These are phyloP conservation scores for Leucoma salicis DNA, from an alignment of 2,888 invertebrate species.

Conservation along the genomic window DNA sequence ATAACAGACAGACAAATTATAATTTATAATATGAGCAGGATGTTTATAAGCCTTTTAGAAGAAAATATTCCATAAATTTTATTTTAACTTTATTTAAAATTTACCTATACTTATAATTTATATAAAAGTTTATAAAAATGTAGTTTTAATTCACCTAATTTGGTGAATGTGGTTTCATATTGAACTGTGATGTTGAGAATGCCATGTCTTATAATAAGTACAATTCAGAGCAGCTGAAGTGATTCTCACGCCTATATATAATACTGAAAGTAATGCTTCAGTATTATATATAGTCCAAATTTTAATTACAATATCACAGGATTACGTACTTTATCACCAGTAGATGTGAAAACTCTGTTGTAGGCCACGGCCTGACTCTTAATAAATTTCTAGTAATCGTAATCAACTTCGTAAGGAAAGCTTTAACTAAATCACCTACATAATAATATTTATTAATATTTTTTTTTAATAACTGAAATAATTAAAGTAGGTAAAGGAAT, in stretches of 20 bases:
- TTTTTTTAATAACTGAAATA: too few relatives aligned
- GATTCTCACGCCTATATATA: slow-evolving; percentile 9
- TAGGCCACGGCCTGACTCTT: slow-evolving; percentile 8
- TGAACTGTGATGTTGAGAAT: slow-evolving; percentile 13
- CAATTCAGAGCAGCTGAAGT: slow-evolving; percentile 4
- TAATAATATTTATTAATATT: not conserved
- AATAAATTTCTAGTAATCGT: not conserved
- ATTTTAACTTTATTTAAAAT: slow-evolving; percentile 69
- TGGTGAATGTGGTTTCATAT: slow-evolving; percentile 34
- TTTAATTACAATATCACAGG: slow-evolving; percentile 23
- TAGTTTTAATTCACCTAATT: slow-evolving; percentile 46
- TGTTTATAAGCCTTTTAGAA: not conserved
- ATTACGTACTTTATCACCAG: slow-evolving; percentile 11
- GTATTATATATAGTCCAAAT: slow-evolving; percentile 15
- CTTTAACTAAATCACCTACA: too few relatives aligned
- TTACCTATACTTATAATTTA: slow-evolving; percentile 76
- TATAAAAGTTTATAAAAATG: slow-evolving; percentile 59
- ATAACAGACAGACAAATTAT: too few relatives aligned
- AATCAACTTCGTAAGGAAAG: not conserved
- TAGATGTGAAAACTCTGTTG: slow-evolving; percentile 6
- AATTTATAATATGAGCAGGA: too few relatives aligned
- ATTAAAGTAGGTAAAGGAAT: too few relatives aligned
- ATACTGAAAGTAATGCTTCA: slow-evolving; percentile 13
- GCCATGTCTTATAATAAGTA: slow-evolving; percentile 9
- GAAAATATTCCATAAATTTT: slow-evolving; percentile 33